Evolutionary conservation across 2,888 invertebrate genomes (phyloP).

Genomic region (Bombylius discolor): DNA sequence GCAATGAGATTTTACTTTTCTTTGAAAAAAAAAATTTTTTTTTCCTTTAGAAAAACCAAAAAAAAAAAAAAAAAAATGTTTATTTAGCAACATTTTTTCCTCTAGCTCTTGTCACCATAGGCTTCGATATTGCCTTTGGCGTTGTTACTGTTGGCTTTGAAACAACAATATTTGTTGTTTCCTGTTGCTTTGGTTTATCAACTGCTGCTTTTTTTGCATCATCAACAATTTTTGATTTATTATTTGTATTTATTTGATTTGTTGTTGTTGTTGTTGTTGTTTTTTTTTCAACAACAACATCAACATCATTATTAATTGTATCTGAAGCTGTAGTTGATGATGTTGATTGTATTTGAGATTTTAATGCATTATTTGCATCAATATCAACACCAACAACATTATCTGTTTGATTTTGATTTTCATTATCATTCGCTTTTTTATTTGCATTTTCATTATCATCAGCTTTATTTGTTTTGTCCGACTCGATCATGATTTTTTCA

Average conservation of each 20-base stretch:
- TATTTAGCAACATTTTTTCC: background rate
- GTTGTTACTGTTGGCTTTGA: too few relatives aligned
- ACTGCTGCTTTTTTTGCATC: background rate
- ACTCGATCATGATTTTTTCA: constrained; percentile 31
- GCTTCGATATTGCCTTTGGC: background rate
- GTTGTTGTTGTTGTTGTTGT: too few relatives aligned
- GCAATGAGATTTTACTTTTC: too few relatives aligned
- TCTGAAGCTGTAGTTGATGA: background rate
- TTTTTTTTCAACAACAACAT: too few relatives aligned
- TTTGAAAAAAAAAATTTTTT: too few relatives aligned
- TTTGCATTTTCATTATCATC: constrained; percentile 12
- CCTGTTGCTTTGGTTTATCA: background rate
- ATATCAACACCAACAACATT: background rate
- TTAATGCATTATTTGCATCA: background rate
- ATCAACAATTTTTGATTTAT: background rate
- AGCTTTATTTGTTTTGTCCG: constrained; percentile 26
- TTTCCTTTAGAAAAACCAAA: too few relatives aligned
- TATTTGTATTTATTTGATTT: too few relatives aligned
- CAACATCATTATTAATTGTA: too few relatives aligned
- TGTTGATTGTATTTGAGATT: background rate
- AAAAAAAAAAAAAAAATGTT: too few relatives aligned
- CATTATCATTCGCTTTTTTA: constrained; percentile 11
- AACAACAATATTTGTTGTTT: too few relatives aligned
- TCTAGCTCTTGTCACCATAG: background rate
- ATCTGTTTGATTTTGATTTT: constrained; percentile 2